phyloP scores from a whole-genome alignment of 2,888 invertebrate species.

The Steromphala cineraria region DNA sequence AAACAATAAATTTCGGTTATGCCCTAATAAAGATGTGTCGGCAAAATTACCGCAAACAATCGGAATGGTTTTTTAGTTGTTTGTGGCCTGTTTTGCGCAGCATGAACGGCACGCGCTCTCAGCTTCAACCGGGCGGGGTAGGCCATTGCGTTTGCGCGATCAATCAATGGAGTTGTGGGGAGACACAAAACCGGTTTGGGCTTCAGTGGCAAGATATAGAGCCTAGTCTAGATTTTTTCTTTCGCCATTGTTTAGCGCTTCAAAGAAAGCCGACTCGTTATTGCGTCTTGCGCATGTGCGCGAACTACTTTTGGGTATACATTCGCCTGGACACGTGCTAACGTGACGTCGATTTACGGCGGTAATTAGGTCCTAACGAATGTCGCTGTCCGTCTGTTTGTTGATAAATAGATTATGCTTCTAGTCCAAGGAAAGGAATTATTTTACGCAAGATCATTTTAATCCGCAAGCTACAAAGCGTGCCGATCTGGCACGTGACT shows the following conservation, averaged over 20 bases:
- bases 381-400: background rate
- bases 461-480: background rate
- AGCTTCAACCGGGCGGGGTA: background rate
- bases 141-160: background rate
- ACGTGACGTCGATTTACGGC: background rate
- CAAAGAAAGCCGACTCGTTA: background rate
- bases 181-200: too few species aligned
- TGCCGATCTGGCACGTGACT: background rate
- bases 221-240: background rate
- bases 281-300: background rate
- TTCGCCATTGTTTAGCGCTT: background rate
- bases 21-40: conserved; percentile 7
- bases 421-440: background rate
- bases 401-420: conserved; percentile 14
- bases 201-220: too few species aligned
- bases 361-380: background rate
- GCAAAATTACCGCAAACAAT: conserved; percentile 6
- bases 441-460: conserved; percentile 8
- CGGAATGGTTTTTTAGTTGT: background rate
- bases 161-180: background rate
- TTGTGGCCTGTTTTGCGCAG: background rate
- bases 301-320: conserved; percentile 1
- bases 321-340: background rate
- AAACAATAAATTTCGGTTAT: conserved; percentile 4
- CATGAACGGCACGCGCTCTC: background rate